These are phyloP conservation scores for Oxyruncus cristatus DNA, from an alignment of 2,113 vertebrate genomes.

Conservation along the genomic window DNA sequence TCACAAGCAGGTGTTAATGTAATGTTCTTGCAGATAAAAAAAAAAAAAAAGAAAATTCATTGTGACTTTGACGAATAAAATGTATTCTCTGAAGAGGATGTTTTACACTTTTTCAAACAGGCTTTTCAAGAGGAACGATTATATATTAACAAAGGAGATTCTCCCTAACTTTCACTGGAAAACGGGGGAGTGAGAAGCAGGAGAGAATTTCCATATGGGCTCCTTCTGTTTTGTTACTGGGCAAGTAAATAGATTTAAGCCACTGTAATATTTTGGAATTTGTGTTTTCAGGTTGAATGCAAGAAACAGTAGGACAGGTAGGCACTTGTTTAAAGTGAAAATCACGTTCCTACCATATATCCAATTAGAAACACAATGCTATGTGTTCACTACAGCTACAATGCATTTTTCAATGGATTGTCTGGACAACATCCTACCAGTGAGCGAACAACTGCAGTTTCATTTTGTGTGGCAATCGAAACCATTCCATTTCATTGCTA, in stretches of 20 bases:
- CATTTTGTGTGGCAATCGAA: conserved; percentile 77
- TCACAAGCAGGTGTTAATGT: background rate
- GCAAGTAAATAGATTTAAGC: background rate
- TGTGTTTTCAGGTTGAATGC: background rate
- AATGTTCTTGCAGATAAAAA: background rate
- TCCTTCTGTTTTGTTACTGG: background rate
- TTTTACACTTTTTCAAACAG: background rate
- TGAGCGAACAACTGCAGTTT: conserved; percentile 52
- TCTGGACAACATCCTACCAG: conserved; percentile 17
- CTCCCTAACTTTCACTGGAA: background rate
- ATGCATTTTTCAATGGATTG: background rate
- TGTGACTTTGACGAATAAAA: background rate
- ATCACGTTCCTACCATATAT: background rate
- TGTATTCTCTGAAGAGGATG: background rate
- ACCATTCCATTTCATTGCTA: conserved; percentile 69
- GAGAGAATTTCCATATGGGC: background rate
- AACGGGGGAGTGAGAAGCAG: background rate
- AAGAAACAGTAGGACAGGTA: background rate
- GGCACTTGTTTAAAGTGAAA: background rate
- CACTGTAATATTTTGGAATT: background rate
- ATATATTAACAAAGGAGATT: background rate
- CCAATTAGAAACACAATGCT: background rate
- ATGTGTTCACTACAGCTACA: background rate
- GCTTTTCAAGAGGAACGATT: background rate
- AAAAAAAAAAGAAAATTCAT: background rate